A percentile compares a stretch with the other conserved stretches of the same genome.
Conservation (phyloP, 2,888 invertebrate species). For the Lasioglossum marginatum region DNA sequence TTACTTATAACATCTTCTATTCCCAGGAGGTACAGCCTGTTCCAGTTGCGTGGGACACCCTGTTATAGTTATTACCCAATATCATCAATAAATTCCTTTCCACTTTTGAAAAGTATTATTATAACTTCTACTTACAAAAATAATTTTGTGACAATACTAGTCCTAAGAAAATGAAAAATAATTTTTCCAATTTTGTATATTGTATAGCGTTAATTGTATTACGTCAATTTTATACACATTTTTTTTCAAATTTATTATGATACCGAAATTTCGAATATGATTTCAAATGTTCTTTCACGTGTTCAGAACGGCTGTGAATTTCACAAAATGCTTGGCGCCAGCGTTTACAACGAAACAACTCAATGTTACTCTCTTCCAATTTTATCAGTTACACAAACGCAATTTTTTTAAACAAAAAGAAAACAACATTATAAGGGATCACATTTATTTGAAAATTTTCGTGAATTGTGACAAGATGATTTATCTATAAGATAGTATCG, state of each 20-base stretch:
- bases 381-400: not conserved
- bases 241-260: conserved; percentile 4
- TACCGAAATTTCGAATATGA: conserved; percentile 4
- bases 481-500: not conserved
- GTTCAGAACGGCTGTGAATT: conserved; percentile 1
- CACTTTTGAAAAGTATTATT: conserved; percentile 74
- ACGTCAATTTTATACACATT: conserved; percentile 4
- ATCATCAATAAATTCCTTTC: conserved; percentile 66
- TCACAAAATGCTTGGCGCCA: not conserved
- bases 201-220: conserved; percentile 18
- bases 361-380: not conserved
- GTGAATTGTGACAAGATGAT: not conserved
- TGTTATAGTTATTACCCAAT: conserved; percentile 40
- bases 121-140: conserved; percentile 45
- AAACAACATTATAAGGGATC: not conserved
- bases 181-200: conserved; percentile 17
- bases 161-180: conserved; percentile 51
- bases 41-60: too few species aligned
- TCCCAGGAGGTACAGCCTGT: too few species aligned
- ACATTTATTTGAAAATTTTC: not conserved
- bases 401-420: not conserved
- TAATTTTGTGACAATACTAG: conserved; percentile 69
- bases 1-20: too few species aligned
- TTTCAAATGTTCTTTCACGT: not conserved
- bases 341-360: not conserved